Evolutionary conservation across 2,888 invertebrate species (phyloP).

Genomic region (Phoronis australis): DNA sequence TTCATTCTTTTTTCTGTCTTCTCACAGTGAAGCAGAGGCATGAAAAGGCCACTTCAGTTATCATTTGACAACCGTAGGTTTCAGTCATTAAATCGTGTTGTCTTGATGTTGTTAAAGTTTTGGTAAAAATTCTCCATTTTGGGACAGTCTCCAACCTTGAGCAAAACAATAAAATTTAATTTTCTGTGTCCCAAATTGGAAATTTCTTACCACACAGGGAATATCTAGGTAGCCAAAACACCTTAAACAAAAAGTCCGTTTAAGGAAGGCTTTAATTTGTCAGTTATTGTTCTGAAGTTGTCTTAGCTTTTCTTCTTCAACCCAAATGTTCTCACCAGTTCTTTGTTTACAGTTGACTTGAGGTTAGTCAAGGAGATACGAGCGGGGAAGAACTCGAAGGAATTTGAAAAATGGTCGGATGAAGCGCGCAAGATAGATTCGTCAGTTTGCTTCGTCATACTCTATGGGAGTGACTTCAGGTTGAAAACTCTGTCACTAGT

Average conservation of each 20-base stretch:
- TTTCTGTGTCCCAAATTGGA: too few species aligned
- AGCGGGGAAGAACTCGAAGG: constrained; percentile 77
- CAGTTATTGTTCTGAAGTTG: not conserved
- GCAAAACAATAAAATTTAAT: too few species aligned
- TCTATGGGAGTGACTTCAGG: constrained; percentile 85
- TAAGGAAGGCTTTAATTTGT: not conserved
- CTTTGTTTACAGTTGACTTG: constrained; percentile 64
- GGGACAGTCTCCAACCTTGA: too few species aligned
- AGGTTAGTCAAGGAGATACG: constrained; percentile 85
- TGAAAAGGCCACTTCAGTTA: too few species aligned
- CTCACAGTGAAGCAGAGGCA: too few species aligned
- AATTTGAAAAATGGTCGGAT: constrained; percentile 89
- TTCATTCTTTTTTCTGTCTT: too few species aligned
- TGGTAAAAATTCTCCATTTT: too few species aligned
- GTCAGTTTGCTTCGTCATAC: constrained; percentile 79
- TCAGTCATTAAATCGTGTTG: too few species aligned
- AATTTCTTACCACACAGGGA: too few species aligned
- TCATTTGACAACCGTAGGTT: too few species aligned
- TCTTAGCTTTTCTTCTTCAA: not conserved
- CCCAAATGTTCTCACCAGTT: too few species aligned
- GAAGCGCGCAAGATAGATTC: constrained; percentile 76
- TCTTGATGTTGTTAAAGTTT: too few species aligned
- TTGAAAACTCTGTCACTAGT: constrained; percentile 80
- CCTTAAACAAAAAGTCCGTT: not conserved
- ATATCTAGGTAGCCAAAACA: not conserved